Evolutionary conservation across 2,888 invertebrate species (phyloP).

Genomic region (Hypolimnas misippus): DNA sequence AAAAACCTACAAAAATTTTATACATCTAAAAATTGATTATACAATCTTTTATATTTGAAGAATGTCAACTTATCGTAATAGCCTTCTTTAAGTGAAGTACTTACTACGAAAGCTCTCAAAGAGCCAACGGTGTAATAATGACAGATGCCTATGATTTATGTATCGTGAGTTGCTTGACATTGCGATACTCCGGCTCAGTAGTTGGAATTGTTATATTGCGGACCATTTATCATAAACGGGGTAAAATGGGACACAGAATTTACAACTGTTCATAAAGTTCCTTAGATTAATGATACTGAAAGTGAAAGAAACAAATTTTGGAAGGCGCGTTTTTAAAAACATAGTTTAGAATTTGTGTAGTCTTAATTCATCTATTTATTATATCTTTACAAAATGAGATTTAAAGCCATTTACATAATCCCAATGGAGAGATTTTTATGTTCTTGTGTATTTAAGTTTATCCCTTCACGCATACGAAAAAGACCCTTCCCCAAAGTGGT

Average conservation of each 20-base stretch:
- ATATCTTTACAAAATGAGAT: too few relatives aligned
- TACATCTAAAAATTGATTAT: neutral
- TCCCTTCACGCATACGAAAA: slow-evolving; percentile 19
- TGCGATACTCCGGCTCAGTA: slow-evolving; percentile 17
- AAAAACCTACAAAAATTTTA: neutral
- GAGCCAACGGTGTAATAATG: slow-evolving; percentile 18
- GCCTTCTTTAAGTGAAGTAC: neutral
- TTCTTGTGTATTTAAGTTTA: neutral
- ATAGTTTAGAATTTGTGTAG: too few relatives aligned
- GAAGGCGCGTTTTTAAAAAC: too few relatives aligned
- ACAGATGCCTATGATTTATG: slow-evolving; percentile 31
- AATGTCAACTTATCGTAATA: neutral
- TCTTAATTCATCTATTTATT: too few relatives aligned
- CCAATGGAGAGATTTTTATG: too few relatives aligned
- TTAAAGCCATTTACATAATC: too few relatives aligned
- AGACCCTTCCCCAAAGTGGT: slow-evolving; percentile 55
- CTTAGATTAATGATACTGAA: neutral
- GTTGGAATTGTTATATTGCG: slow-evolving; percentile 16
- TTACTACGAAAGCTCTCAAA: slow-evolving; percentile 6
- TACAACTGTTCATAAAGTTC: neutral
- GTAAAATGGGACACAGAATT: neutral
- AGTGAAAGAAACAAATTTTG: too few relatives aligned
- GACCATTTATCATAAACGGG: slow-evolving; percentile 16
- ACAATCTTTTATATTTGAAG: neutral
- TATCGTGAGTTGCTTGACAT: slow-evolving; percentile 24